A percentile compares a stretch with the other conserved stretches of the same genome.
Conservation (phyloP, 2,797 vertebrate species). For the Pseudochirops cupreus region DNA sequence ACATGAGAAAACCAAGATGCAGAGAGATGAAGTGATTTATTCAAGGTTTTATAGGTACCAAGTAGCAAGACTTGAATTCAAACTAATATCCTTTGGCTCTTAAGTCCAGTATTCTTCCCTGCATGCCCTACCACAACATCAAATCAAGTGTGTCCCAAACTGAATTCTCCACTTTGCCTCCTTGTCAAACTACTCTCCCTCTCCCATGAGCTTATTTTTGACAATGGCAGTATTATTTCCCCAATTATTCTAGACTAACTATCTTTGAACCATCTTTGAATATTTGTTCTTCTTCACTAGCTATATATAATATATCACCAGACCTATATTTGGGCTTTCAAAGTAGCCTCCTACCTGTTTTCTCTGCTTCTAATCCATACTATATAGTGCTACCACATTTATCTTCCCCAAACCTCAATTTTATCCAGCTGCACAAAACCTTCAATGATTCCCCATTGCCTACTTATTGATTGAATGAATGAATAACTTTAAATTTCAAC, state of each 20-base stretch:
- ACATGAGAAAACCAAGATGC: neutral
- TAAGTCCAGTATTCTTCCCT: neutral
- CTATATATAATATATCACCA: neutral
- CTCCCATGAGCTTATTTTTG: neutral
- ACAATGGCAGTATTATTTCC: neutral
- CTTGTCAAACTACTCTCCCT: neutral
- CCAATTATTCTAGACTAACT: constrained; percentile 16
- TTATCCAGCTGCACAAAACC: constrained; percentile 27
- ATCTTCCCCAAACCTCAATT: constrained; percentile 16
- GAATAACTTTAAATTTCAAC: neutral
- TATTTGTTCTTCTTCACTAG: constrained; percentile 32
- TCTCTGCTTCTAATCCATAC: neutral
- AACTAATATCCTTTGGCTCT: too few relatives aligned
- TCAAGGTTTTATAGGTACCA: neutral
- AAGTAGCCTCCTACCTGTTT: neutral
- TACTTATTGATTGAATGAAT: constrained; percentile 1
- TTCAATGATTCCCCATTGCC: neutral
- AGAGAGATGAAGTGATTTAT: neutral
- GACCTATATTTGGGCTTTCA: constrained; percentile 4
- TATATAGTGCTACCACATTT: neutral
- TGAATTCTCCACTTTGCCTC: constrained; percentile 13
- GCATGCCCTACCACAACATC: neutral
- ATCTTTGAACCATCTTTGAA: neutral
- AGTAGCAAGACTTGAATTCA: neutral
- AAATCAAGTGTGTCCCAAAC: constrained; percentile 5